These are phyloP conservation scores for Trichopria drosophilae DNA, from an alignment of 2,888 invertebrate species.

Conservation along the genomic window DNA sequence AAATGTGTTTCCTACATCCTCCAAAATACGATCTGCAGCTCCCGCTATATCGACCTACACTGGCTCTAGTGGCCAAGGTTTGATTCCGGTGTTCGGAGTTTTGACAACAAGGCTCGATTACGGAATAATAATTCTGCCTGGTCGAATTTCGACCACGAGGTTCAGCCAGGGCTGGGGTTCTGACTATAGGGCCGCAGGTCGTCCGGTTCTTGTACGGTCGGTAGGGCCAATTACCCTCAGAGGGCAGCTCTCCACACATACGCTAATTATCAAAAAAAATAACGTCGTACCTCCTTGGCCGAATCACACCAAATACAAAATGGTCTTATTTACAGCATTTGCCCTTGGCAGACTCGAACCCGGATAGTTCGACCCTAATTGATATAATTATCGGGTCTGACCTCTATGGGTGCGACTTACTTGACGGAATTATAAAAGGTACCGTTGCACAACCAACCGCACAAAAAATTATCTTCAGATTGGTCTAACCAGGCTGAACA, in stretches of 20 bases:
- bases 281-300: neutral
- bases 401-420: neutral
- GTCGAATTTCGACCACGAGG: too few relatives aligned
- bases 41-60: too few relatives aligned
- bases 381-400: constrained; percentile 2
- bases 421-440: constrained; percentile 2
- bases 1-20: too few relatives aligned
- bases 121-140: too few relatives aligned
- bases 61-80: too few relatives aligned
- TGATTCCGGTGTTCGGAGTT: too few relatives aligned
- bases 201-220: too few relatives aligned
- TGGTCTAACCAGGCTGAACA: neutral
- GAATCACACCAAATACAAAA: neutral
- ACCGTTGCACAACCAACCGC: neutral
- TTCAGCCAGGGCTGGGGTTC: too few relatives aligned
- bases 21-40: too few relatives aligned
- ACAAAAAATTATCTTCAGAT: constrained; percentile 2
- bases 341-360: constrained; percentile 3
- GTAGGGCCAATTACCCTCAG: too few relatives aligned
- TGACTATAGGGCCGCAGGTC: too few relatives aligned
- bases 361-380: neutral
- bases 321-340: constrained; percentile 3
- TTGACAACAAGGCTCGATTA: too few relatives aligned
- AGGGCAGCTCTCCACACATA: neutral
- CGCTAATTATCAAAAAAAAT: neutral